phyloP scores from a whole-genome alignment of 2,888 invertebrate genomes.

The Andrena trimmerana region DNA sequence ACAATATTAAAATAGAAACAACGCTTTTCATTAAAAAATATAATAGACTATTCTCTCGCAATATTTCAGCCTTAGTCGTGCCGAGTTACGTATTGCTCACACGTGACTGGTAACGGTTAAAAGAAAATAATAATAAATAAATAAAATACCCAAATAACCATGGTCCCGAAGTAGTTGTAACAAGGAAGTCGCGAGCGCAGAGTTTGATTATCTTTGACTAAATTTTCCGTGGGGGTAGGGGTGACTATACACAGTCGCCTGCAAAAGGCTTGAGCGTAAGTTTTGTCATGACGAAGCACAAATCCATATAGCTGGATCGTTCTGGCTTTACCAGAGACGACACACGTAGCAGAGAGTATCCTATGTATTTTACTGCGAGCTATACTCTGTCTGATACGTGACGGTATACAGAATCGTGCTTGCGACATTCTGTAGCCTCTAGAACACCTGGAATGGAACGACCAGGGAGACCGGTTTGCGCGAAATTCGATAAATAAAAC shows the following conservation, averaged over 20 bases:
- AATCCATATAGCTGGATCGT: constrained; percentile 52
- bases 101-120: constrained; percentile 53
- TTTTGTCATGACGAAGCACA: constrained; percentile 70
- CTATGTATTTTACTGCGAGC: constrained; percentile 38
- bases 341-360: constrained; percentile 43
- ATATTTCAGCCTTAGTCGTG: constrained; percentile 52
- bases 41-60: constrained; percentile 39
- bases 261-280: constrained; percentile 65
- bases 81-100: constrained; percentile 18
- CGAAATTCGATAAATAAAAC: constrained; percentile 36
- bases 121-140: constrained; percentile 20
- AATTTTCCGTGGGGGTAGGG: constrained; percentile 47
- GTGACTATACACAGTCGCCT: constrained; percentile 57
- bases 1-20: constrained; percentile 37
- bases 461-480: constrained; percentile 61
- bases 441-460: constrained; percentile 63
- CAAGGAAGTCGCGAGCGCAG: constrained; percentile 53
- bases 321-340: constrained; percentile 14
- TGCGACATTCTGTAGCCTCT: constrained; percentile 71
- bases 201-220: constrained; percentile 74
- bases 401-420: constrained; percentile 61
- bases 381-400: constrained; percentile 42
- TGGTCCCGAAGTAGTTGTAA: constrained; percentile 53
- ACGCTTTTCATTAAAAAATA: constrained; percentile 34
- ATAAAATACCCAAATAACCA: constrained; percentile 65